These are phyloP conservation scores for Petrolisthes cinctipes DNA, from an alignment of 2,888 invertebrate species.

Conservation along the genomic window DNA sequence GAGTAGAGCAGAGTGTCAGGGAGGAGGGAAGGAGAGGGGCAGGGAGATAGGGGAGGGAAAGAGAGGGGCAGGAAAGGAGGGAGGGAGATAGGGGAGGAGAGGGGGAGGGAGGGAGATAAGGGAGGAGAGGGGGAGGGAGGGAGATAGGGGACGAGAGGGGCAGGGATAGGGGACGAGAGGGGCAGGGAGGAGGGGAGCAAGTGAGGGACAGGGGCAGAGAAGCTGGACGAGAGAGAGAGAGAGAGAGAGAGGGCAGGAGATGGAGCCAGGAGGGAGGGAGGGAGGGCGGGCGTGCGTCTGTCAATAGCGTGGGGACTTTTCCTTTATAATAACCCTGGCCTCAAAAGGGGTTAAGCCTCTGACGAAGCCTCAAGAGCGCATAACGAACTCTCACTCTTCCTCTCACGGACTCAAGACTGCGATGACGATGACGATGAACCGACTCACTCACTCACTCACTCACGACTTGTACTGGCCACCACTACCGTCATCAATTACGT, in stretches of 20 bases:
- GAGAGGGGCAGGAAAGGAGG: neutral
- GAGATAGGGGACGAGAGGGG: neutral
- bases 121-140: neutral
- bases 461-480: slow-evolving; percentile 19
- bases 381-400: slow-evolving; percentile 51
- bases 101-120: too few species aligned
- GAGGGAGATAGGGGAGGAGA: neutral
- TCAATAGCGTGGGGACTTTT: slow-evolving; percentile 55
- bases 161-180: neutral
- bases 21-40: neutral
- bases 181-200: neutral
- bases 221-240: neutral
- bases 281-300: slow-evolving; percentile 39
- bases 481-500: slow-evolving; percentile 39
- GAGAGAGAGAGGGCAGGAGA: neutral
- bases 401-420: slow-evolving; percentile 8
- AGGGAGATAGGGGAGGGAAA: neutral
- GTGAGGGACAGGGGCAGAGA: neutral
- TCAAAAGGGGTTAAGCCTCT: slow-evolving; percentile 55
- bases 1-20: neutral
- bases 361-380: slow-evolving; percentile 38
- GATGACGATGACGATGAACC: neutral
- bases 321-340: slow-evolving; percentile 50
- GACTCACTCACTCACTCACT: neutral
- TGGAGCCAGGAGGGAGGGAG: neutral